Evolutionary conservation across 2,888 invertebrate species (phyloP).

Genomic region (Petrolisthes cinctipes): DNA sequence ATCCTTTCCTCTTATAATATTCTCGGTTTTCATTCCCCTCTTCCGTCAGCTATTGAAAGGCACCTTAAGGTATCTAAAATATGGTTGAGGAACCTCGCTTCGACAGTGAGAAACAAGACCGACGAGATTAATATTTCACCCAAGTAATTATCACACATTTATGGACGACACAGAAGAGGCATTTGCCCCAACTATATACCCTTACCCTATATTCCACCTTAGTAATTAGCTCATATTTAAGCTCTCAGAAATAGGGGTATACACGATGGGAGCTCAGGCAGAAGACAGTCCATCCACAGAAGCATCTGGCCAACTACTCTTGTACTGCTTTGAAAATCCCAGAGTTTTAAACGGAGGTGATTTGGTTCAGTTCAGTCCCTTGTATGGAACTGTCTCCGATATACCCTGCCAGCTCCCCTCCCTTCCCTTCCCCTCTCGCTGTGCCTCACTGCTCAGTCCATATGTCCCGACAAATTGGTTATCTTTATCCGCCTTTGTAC

Average conservation of each 20-base stretch:
- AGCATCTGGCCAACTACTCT: not conserved
- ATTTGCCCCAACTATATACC: too few species aligned
- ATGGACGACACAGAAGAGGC: too few species aligned
- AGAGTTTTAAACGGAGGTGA: constrained; percentile 28
- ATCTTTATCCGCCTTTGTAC: constrained; percentile 58
- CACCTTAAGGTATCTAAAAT: not conserved
- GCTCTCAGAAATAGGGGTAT: not conserved
- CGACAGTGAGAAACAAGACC: not conserved
- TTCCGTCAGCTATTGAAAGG: not conserved
- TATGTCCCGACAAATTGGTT: constrained; percentile 56
- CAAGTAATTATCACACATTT: too few species aligned
- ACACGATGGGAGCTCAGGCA: not conserved
- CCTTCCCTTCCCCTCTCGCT: not conserved
- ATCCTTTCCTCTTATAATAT: not conserved
- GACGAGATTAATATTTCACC: too few species aligned
- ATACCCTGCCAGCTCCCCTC: not conserved
- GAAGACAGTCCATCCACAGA: not conserved
- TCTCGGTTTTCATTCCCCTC: not conserved
- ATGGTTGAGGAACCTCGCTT: not conserved
- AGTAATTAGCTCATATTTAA: not conserved
- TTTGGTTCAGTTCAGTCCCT: constrained; percentile 17
- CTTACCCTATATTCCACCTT: too few species aligned
- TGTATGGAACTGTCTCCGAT: not conserved
- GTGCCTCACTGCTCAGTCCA: constrained; percentile 11
- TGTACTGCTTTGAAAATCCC: constrained; percentile 3